phyloP scores from a whole-genome alignment of 2,113 vertebrate species.

The Hippocampus abdominalis region DNA sequence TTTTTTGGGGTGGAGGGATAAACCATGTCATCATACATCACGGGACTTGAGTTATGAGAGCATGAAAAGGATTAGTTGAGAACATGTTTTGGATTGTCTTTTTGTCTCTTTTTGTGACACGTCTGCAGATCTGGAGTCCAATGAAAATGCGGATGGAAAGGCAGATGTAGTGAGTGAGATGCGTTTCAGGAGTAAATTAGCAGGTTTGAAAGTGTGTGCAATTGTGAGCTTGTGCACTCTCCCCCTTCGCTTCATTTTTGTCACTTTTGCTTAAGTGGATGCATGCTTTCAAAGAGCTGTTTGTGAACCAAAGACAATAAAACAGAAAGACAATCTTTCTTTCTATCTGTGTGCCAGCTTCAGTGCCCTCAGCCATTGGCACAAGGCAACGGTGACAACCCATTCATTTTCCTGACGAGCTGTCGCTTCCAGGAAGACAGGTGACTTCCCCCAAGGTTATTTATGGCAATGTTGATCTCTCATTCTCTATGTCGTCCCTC shows the following conservation, averaged over 20 bases:
- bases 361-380: constrained; percentile 87
- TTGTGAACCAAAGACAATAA: constrained; percentile 43
- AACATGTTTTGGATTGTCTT: too few species aligned
- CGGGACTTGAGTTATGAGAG: too few species aligned
- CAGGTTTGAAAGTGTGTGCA: constrained; percentile 8
- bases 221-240: constrained; percentile 9
- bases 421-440: constrained; percentile 80
- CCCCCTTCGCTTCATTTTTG: constrained; percentile 18
- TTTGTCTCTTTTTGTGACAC: too few species aligned
- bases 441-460: constrained; percentile 84
- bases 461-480: constrained; percentile 80
- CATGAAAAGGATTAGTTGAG: too few species aligned
- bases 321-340: constrained; percentile 32
- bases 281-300: constrained; percentile 47
- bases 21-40: too few species aligned
- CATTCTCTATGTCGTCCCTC: constrained; percentile 43
- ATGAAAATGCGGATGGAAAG: constrained; percentile 13
- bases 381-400: constrained; percentile 86
- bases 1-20: too few species aligned
- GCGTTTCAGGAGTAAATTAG: constrained; percentile 16
- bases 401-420: constrained; percentile 98
- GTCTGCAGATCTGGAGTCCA: constrained; percentile 33
- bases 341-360: constrained; percentile 81
- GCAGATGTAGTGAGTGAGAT: constrained; percentile 28
- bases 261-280: constrained; percentile 54